These are phyloP conservation scores for Pithys albifrons DNA, from an alignment of 2,113 vertebrate species.

Conservation along the genomic window DNA sequence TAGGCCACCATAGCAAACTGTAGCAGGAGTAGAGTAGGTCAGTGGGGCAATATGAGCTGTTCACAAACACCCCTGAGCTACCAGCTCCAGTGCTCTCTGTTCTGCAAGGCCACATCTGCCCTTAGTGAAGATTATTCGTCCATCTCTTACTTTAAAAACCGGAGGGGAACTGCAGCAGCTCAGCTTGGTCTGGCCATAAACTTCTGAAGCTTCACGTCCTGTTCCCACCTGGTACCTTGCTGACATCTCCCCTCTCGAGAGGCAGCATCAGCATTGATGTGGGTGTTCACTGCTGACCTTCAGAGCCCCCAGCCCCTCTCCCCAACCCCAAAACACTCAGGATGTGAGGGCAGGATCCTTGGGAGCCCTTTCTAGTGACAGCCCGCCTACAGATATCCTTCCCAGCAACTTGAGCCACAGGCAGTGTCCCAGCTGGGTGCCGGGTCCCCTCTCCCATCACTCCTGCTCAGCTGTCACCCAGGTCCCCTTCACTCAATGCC, in stretches of 20 bases:
- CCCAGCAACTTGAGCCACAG: not conserved
- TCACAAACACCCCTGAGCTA: not conserved
- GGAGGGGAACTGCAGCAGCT: not conserved
- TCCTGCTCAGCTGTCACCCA: accelerated
- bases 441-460: not conserved
- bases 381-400: accelerated
- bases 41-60: not conserved
- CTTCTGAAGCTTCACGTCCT: not conserved
- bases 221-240: not conserved
- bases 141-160: not conserved
- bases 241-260: not conserved
- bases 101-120: accelerated
- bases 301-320: not conserved
- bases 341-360: not conserved
- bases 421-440: not conserved
- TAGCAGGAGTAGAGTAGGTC: accelerated
- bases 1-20: not conserved
- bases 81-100: not conserved
- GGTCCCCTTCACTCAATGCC: accelerated
- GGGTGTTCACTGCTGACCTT: accelerated
- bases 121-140: not conserved
- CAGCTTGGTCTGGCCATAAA: not conserved
- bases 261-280: accelerated
- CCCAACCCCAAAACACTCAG: not conserved
- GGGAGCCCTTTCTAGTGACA: not conserved